A percentile compares a stretch with the other conserved stretches of the same genome.
These are phyloP conservation scores for Columba janthina DNA, from an alignment of 2,113 vertebrate genomes.

Conservation along the genomic window DNA sequence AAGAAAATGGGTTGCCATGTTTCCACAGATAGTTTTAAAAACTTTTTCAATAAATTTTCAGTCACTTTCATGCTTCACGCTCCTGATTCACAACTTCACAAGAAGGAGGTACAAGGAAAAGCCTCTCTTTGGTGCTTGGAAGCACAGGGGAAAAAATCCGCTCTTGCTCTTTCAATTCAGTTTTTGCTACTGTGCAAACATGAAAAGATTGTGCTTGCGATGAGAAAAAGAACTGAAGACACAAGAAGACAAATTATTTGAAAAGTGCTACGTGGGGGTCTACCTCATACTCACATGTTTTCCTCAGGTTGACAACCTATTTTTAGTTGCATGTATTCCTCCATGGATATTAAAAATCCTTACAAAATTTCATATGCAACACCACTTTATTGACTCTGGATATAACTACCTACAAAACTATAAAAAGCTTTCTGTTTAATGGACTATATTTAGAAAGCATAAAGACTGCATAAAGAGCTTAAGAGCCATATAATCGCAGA, in stretches of 20 bases:
- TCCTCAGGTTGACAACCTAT: neutral
- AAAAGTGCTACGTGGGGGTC: neutral
- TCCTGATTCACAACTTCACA: neutral
- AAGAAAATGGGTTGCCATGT: neutral
- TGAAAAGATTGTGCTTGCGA: neutral
- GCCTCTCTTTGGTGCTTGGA: neutral
- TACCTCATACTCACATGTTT: neutral
- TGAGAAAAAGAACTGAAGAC: neutral
- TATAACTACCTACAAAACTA: neutral
- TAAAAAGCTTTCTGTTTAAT: neutral
- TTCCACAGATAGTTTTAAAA: neutral
- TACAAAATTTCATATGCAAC: neutral
- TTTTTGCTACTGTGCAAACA: neutral
- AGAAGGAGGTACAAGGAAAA: neutral
- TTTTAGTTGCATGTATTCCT: neutral
- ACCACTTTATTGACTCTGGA: neutral
- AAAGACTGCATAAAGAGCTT: neutral
- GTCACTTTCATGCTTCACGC: neutral
- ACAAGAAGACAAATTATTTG: neutral
- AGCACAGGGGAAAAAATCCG: fast-evolving
- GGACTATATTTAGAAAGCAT: neutral
- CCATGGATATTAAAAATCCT: neutral
- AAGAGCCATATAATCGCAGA: neutral
- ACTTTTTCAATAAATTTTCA: neutral
- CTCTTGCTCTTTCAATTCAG: neutral